Conservation (phyloP, 2,113 vertebrate species). For the Paralichthys olivaceus region DNA sequence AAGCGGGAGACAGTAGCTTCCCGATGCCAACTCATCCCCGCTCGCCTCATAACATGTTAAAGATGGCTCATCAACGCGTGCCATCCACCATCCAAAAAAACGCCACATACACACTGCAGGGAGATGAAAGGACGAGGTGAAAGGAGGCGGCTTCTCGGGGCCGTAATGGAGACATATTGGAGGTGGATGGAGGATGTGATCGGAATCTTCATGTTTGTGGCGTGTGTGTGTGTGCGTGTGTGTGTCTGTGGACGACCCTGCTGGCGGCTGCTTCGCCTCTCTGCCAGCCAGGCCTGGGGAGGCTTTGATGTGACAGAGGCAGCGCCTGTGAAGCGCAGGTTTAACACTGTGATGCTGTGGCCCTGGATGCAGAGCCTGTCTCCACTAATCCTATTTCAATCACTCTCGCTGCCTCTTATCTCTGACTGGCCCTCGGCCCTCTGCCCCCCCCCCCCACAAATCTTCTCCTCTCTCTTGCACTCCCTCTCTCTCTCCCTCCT, state of each 20-base stretch:
- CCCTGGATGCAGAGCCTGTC: slow-evolving; percentile 74
- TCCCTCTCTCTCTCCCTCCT: background rate
- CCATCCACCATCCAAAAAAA: slow-evolving; percentile 53
- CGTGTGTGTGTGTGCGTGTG: slow-evolving; percentile 33
- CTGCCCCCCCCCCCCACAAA: background rate
- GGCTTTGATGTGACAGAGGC: slow-evolving; percentile 80
- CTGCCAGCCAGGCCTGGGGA: slow-evolving; percentile 65
- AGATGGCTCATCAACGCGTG: slow-evolving; percentile 73
- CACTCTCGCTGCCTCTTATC: slow-evolving; percentile 80
- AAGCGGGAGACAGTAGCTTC: slow-evolving; percentile 64
- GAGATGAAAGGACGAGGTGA: slow-evolving; percentile 61
- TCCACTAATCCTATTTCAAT: slow-evolving; percentile 82
- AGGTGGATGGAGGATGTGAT: slow-evolving; percentile 52
- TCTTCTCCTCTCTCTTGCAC: background rate
- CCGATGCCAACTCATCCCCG: slow-evolving; percentile 72
- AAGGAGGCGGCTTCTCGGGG: slow-evolving; percentile 51
- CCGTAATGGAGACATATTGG: slow-evolving; percentile 62
- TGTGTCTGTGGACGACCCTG: slow-evolving; percentile 47
- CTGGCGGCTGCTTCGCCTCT: slow-evolving; percentile 60
- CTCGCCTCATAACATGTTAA: slow-evolving; percentile 77
- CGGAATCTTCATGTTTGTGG: slow-evolving; percentile 44
- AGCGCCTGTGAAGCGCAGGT: slow-evolving; percentile 74
- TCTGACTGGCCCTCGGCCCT: slow-evolving; percentile 69
- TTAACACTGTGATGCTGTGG: slow-evolving; percentile 74
- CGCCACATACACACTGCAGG: slow-evolving; percentile 46